phyloP scores from a whole-genome alignment of 2,797 vertebrate genomes.

The Sternotherus odoratus region DNA sequence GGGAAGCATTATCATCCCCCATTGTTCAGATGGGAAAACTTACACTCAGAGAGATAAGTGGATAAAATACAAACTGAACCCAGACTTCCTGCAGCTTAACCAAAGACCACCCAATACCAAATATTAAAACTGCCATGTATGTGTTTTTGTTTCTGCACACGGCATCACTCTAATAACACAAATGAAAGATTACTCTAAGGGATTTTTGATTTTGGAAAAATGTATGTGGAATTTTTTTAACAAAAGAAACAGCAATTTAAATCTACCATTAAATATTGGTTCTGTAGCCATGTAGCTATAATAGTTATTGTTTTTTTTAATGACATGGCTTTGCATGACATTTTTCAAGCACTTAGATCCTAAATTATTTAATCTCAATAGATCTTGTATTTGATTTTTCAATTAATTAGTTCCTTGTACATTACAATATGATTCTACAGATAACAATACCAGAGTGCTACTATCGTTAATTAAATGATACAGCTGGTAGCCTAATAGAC shows the following conservation, averaged over 20 bases:
- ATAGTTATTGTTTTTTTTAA: neutral
- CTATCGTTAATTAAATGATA: neutral
- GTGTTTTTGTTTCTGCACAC: neutral
- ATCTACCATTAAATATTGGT: neutral
- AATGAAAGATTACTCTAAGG: neutral
- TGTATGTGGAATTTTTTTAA: neutral
- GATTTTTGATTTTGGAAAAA: neutral
- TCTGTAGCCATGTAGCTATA: neutral
- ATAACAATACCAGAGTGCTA: neutral
- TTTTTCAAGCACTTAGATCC: neutral
- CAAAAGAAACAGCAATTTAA: neutral
- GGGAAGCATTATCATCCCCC: neutral
- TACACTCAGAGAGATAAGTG: neutral
- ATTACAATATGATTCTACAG: neutral
- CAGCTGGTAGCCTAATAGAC: neutral
- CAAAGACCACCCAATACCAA: neutral
- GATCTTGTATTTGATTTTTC: neutral
- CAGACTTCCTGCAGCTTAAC: neutral
- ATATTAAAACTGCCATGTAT: neutral
- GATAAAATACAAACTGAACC: neutral
- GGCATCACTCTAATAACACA: neutral
- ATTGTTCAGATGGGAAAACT: neutral
- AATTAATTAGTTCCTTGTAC: neutral
- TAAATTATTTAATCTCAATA: neutral
- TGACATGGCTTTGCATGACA: neutral